Conservation (phyloP, 1,140 invertebrate species). For the Argopecten irradians region DNA sequence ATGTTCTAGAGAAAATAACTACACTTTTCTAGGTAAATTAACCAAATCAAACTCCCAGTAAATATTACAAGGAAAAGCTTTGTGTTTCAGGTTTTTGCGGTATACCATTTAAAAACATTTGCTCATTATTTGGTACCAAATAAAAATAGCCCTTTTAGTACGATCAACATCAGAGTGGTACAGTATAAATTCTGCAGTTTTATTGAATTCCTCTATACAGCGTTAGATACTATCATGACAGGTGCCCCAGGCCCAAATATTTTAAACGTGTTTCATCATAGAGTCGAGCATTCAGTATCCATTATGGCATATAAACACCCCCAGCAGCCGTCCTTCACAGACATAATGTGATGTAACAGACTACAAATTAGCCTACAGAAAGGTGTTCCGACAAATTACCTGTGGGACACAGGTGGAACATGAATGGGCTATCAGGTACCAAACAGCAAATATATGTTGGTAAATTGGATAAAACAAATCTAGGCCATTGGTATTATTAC, state of each 20-base stretch:
- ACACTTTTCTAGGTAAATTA: too few species aligned
- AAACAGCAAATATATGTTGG: too few species aligned
- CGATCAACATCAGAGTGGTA: background rate
- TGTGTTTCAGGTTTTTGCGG: too few species aligned
- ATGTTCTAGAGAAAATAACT: too few species aligned
- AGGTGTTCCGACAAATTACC: background rate
- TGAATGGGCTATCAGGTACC: too few species aligned
- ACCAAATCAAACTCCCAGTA: too few species aligned
- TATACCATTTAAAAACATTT: too few species aligned
- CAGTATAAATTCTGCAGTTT: background rate
- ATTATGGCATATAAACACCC: background rate
- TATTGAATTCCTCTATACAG: background rate
- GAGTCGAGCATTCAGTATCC: background rate
- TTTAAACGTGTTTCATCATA: slow-evolving; percentile 1
- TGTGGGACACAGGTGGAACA: background rate
- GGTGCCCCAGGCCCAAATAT: background rate
- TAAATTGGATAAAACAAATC: too few species aligned
- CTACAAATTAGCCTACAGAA: background rate
- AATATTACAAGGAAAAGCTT: too few species aligned
- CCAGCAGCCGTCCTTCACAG: background rate
- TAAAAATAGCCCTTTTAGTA: too few species aligned
- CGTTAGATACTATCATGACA: background rate
- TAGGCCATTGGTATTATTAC: too few species aligned
- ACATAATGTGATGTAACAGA: background rate
- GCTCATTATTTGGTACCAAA: too few species aligned